Evolutionary conservation across 2,888 invertebrate species (phyloP), one percentile per base, ranked within the genome.

Genomic region (Micoletzkya japonica): DNA sequence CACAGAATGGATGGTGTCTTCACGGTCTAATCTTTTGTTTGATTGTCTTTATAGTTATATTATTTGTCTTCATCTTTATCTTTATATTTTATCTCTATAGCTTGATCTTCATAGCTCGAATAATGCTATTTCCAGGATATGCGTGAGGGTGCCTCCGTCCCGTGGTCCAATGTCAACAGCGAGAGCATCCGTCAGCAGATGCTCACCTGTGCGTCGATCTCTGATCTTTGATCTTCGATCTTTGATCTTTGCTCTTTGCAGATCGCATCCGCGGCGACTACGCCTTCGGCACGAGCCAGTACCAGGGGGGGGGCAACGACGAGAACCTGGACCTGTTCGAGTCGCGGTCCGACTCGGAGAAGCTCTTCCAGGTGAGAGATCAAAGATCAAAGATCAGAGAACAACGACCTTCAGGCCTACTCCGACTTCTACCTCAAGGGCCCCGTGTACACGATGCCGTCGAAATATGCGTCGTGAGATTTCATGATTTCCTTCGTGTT

Each of bases 371-470:
- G 34, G 64, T 64, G 4, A 17, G 32, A 0, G 4, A 37, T 24
- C 34, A 7, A 58, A 44, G 14, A 20, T 14, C 14, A 56, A 56
- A 6, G 30, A 56, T 28, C 26, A 3, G 17, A 20, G 44, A 44
- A 14, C 10, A 44, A 56, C 17, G 0, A 14, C n/a, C 66, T 72
- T 26, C 44, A 74, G 71, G 74, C 74, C 24, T 74, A 73, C 56
- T 70, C 74, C 24, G 74, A 74, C 44, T 70, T 73, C 57, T 73
- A 57, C 34, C 64, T 74, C 37, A 74, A 74, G 58, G 69, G 71
- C 10, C 73, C 74, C 2, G 72, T 72, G 6, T 74, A 73, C 58
- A 74, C 70, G 20, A 69, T 67, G 44, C 26, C 71, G 6, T 59
- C 70, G 20, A 58, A 57, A 24, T 63, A 74, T 50, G 56, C 36